Conservation (phyloP, 2,113 vertebrate genomes). For the Zosterops borbonicus region DNA sequence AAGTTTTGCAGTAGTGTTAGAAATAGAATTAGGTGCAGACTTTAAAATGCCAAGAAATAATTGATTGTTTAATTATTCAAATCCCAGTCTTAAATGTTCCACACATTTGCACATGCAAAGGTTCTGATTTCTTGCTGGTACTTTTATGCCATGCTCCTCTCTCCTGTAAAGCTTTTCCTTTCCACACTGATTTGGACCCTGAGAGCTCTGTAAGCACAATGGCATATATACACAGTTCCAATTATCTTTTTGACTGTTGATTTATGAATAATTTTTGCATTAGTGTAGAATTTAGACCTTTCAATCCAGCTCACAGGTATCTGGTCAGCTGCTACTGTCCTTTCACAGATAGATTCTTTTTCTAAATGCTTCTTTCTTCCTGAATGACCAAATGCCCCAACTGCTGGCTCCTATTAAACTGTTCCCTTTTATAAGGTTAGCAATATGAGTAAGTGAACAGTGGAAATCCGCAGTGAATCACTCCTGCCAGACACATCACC, state of each 20-base stretch:
- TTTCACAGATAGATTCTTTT: background rate
- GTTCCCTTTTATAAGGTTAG: background rate
- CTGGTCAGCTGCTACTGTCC: background rate
- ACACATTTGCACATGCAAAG: background rate
- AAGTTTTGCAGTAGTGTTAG: background rate
- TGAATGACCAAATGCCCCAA: background rate
- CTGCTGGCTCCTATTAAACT: background rate
- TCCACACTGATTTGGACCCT: background rate
- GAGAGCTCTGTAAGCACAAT: background rate
- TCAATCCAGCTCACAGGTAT: background rate
- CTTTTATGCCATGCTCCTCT: background rate
- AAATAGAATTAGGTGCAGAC: background rate
- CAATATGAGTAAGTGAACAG: background rate
- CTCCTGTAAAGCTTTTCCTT: background rate
- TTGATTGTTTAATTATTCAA: background rate
- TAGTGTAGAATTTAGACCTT: background rate
- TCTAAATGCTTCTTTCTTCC: background rate
- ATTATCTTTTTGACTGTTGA: background rate
- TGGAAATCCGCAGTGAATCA: background rate
- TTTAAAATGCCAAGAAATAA: background rate
- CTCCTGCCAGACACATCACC: background rate
- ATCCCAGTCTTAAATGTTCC: background rate
- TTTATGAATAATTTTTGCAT: background rate
- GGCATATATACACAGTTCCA: background rate
- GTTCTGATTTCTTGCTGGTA: background rate